Evolutionary conservation across 2,797 vertebrate species (phyloP), one percentile per base, ranked within the genome.

Genomic region (Eremophila alpestris): DNA sequence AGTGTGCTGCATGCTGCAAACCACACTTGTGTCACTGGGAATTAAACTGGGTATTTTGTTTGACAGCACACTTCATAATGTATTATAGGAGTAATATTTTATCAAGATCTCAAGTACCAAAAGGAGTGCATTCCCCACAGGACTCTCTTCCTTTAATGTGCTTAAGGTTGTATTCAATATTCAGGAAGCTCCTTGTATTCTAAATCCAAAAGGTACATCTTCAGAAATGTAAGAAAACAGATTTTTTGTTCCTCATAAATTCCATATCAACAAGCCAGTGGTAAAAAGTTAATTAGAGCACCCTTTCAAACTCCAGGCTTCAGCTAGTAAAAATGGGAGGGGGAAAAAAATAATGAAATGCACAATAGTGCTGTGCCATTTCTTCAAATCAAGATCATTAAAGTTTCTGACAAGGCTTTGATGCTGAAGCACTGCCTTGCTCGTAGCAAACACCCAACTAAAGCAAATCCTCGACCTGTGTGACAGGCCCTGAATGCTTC

Each of bases 401-500:
- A 85, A 77, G 49, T 83, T 91, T 95, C 74, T 91, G 91, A 94
- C 64, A 90, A 54, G 83, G 27, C 77, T 96, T 79, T 91, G 83
- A 87, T 70, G 83, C 77, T 89, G 90, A 89, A 94, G 68, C 1
- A 0, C 85, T 84, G 89, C 83, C 56, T 86, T 18, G 7, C 65
- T 91, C 2, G 1, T 68, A 79, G 95, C 90, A 94, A 96, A 96
- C 94, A 79, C 45, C 79, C 91, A 62, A 67, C 63, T 71, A 87
- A 94, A 96, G 93, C 87, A 90, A 94, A 93, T 45, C 82, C 74
- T 90, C 4, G 6, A n/a, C 87, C 85, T 86, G n/a, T 90, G 80
- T 96, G 89, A 94, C 95, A 95, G 83, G 62, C 94, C 60, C 76
- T 68, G 76, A 96, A 93, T 15, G 43, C 59, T 91, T 84, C 93